Conservation (phyloP, 2,113 vertebrate genomes). For the Neofelis nebulosa region DNA sequence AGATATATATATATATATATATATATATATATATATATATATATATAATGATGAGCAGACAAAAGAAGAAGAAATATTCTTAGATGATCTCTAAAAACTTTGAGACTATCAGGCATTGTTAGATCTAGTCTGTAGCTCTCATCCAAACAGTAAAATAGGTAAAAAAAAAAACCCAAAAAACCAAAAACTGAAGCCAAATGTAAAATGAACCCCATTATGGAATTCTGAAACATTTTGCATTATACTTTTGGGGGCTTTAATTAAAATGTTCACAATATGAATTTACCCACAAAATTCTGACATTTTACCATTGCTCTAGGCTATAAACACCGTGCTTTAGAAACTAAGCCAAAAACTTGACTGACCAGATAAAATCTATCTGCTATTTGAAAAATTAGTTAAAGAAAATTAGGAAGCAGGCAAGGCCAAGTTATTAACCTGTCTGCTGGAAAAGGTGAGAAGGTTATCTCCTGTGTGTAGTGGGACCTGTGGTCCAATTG, state of each 20-base stretch:
- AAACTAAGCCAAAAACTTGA: background rate
- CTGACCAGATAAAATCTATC: slow-evolving; percentile 32
- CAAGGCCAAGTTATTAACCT: slow-evolving; percentile 76
- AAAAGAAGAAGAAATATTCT: background rate
- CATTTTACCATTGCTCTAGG: slow-evolving; percentile 23
- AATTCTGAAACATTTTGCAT: background rate
- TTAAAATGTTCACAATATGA: slow-evolving; percentile 50
- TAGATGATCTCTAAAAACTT: background rate
- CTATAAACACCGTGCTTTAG: background rate
- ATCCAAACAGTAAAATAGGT: background rate
- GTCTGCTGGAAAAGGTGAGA: slow-evolving; percentile 47
- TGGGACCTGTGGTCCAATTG: background rate
- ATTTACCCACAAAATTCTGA: slow-evolving; percentile 11
- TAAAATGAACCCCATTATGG: background rate
- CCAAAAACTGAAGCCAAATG: background rate
- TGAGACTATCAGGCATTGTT: slow-evolving; percentile 21
- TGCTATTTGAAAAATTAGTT: slow-evolving; percentile 72
- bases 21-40: background rate
- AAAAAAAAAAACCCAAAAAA: background rate
- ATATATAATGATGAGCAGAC: background rate
- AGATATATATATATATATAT: background rate
- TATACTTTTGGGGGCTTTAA: slow-evolving; percentile 33
- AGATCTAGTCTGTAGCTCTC: background rate
- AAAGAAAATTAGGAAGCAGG: slow-evolving; percentile 71
- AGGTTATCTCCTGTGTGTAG: slow-evolving; percentile 48